phyloP scores from a whole-genome alignment of 2,888 invertebrate genomes.

The Melieria picta region DNA sequence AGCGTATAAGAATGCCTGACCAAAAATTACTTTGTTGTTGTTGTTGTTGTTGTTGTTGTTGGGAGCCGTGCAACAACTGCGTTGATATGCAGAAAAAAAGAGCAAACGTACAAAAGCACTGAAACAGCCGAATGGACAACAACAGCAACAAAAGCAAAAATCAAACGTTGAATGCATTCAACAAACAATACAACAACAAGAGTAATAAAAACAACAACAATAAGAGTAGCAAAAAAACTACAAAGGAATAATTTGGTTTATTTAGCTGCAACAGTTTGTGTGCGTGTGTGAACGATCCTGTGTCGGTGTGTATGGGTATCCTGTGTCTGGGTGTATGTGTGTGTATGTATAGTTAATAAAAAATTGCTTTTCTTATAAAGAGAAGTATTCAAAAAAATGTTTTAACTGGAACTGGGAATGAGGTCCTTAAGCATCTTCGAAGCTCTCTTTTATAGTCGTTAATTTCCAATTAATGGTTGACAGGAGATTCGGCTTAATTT shows the following conservation, averaged over 20 bases:
- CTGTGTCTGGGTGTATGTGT: not conserved
- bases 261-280: not conserved
- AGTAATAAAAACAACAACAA: too few relatives aligned
- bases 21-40: constrained; percentile 46
- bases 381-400: too few relatives aligned
- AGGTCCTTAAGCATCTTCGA: too few relatives aligned
- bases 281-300: too few relatives aligned
- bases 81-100: constrained; percentile 7
- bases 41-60: constrained; percentile 11
- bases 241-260: constrained; percentile 11
- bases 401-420: too few relatives aligned
- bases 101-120: not conserved
- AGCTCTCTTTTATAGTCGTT: too few relatives aligned
- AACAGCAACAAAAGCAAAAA: too few relatives aligned
- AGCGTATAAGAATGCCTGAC: constrained; percentile 53
- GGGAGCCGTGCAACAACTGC: not conserved
- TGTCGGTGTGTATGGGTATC: too few relatives aligned
- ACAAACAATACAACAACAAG: too few relatives aligned
- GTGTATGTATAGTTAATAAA: not conserved
- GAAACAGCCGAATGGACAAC: not conserved
- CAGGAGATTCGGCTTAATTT: too few relatives aligned
- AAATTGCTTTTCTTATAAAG: not conserved
- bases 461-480: too few relatives aligned
- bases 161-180: too few relatives aligned
- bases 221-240: not conserved